Percentiles rank a stretch among this genome's conserved stretches.
phyloP scores from a whole-genome alignment of 2,113 vertebrate genomes.

The Poeciliopsis occidentalis region DNA sequence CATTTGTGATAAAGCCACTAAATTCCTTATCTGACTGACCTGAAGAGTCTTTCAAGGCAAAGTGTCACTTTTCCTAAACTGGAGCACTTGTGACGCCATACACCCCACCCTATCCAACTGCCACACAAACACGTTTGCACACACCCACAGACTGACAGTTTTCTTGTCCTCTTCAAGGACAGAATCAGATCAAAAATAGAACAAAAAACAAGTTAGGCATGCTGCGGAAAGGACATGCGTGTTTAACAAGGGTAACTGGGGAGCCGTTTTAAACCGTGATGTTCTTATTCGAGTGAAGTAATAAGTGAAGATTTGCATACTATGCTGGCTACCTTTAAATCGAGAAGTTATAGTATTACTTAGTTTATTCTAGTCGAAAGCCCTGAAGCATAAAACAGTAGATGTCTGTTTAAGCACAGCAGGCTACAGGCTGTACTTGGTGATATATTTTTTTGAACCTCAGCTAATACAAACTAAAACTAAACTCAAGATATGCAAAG shows the following conservation, averaged over 20 bases:
- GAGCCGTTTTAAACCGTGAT: conserved; percentile 22
- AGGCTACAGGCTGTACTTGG: neutral
- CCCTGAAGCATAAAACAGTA: conserved; percentile 31
- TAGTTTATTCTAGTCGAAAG: conserved; percentile 36
- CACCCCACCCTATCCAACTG: conserved; percentile 44
- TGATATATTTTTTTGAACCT: conserved; percentile 29
- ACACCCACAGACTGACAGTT: conserved; percentile 51
- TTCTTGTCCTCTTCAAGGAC: conserved; percentile 75
- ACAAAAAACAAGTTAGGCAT: conserved; percentile 66
- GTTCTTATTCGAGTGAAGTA: conserved; percentile 1
- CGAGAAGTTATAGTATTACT: conserved; percentile 35
- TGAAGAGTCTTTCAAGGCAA: conserved; percentile 93
- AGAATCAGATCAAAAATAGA: conserved; percentile 74
- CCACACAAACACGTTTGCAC: conserved; percentile 51
- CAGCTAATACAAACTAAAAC: conserved; percentile 26
- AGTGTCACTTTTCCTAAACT: conserved; percentile 86
- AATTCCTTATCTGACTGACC: conserved; percentile 97
- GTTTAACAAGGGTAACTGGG: conserved; percentile 19
- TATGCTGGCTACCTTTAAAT: conserved; percentile 28
- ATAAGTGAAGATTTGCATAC: conserved; percentile 6
- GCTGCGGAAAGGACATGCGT: conserved; percentile 34
- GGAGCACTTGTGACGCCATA: conserved; percentile 64
- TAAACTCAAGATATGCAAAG: conserved; percentile 9
- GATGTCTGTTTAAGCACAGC: conserved; percentile 5
- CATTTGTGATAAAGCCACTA: conserved; percentile 99